Evolutionary conservation across 2,797 vertebrate species (phyloP), one percentile per base, ranked within the genome.

Genomic region (Enteromius viviparus): DNA sequence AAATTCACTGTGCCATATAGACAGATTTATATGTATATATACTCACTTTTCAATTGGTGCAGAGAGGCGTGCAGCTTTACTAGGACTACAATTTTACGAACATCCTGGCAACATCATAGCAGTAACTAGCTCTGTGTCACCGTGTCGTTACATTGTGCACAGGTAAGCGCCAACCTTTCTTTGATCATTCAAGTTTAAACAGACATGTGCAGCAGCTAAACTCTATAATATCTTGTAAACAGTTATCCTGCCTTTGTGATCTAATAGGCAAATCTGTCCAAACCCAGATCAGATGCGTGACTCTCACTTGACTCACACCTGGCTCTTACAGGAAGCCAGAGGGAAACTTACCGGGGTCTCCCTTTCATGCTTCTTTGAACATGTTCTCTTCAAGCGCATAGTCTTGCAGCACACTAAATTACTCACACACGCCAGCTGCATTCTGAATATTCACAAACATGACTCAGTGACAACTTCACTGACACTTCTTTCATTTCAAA

Each of bases 361-460:
- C 49, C 82, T 83, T 83, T 83, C 65, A 83, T 78, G 75, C 45
- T 42, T 78, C 55, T 78, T 78, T 83, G 65, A 83, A 78, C 82
- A 78, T 71, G 29, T 45, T 69, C 64, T 76, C 23, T 53, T 42
- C 34, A 55, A 58, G 37, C 3, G 37, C 15, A n/a, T 12, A 23
- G 14, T 81, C 40, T 45, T 40, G 26, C 49, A 40, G 29, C 51
- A 71, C 53, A 70, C 81, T 62, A 4, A 45, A 64, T 83, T 78
- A 83, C 64, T 78, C 75, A 78, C 68, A 68, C 66, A 76, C 51
- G 62, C 75, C 82, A 71, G 53, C 66, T 83, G 75, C 7, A 2
- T 17, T 78, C 37, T 69, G 40, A 62, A 69, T 69, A 69, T 69
- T 83, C 81, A 76, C 65, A 71, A 78, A 49, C 66, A 49, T 83